Evolutionary conservation across 1,140 invertebrate species (phyloP), one percentile per base, ranked within the genome.

Genomic region (Bursaphelenchus mucronatus): DNA sequence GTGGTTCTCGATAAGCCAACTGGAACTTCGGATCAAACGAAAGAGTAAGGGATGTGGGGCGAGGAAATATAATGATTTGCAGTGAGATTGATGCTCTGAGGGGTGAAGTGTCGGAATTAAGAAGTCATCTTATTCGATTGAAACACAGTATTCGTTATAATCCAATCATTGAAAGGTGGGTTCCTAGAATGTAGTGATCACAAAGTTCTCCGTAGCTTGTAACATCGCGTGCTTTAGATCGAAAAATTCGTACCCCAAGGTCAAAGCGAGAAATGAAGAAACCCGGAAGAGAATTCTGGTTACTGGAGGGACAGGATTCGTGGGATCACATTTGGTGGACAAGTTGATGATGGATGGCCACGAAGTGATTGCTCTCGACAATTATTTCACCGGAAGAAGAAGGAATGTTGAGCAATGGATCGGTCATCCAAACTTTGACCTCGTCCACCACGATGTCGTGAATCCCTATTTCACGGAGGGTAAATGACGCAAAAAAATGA

Each of bases 391-490:
- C 11, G 94, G 94, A 1, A 85, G 93, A 49, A 97, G 96, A 82
- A 47, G 69, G 50, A 99, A 99, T 84, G 90, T 99, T 0, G 94
- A 96, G 79, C 94, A 97, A 78, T 98, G 95, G 95, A 88, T 97
- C 70, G 94, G 94, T 0, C 95, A 99, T 83, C 89, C 92, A 76
- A 98, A 99, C 83, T 99, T 99, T 85, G 95, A 99, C 83, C 84
- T 99, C 43, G 91, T 98, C 50, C 92, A 97, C 82, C 95, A 98
- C 83, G 96, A 99, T 81, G 94, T 99, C 78, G 93, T 98, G 0
- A 96, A 97, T 83, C 92, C 94, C 15, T 83, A 98, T 9, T 97
- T 91, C 84, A 89, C 97, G 67, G 96, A 99, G 86, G 85, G 84
- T 84, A 64, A 15, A 44, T 59, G 19, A 21, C 53, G 53, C 19